A percentile compares a stretch with the other conserved stretches of the same genome.
Conservation (phyloP, 2,113 vertebrate species). For the Neodontobutis hainanensis region DNA sequence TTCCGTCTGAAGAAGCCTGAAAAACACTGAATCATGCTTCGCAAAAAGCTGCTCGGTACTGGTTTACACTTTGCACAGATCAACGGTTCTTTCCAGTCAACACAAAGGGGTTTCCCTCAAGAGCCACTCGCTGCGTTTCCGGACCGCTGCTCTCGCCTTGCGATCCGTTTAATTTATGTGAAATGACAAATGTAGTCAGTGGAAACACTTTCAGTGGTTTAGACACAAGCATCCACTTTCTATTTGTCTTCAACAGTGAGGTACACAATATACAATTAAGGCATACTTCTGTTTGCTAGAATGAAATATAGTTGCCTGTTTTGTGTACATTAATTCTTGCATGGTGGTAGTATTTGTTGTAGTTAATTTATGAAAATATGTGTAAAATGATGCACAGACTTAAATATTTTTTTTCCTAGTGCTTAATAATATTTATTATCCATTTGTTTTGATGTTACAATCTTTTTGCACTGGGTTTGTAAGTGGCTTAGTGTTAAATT, state of each 20-base stretch:
- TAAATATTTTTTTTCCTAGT: no score
- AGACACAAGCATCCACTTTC: constrained; percentile 5
- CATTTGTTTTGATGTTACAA: no score
- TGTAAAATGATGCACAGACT: no score
- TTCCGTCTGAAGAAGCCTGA: constrained; percentile 22
- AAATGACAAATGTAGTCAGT: not conserved
- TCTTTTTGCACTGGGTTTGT: no score
- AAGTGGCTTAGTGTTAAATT: no score
- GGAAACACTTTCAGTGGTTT: not conserved
- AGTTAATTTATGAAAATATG: no score
- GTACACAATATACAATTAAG: no score
- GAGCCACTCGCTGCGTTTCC: constrained; percentile 32
- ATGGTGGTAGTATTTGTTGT: no score
- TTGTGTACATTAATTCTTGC: no score
- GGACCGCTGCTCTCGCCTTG: constrained; percentile 9
- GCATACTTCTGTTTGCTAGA: no score
- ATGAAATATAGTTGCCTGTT: no score
- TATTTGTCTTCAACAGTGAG: not conserved
- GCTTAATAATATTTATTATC: no score
- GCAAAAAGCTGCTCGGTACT: constrained; percentile 43
- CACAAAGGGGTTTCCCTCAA: constrained; percentile 61
- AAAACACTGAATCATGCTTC: constrained; percentile 37
- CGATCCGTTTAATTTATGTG: not conserved
- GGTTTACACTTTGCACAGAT: constrained; percentile 37
- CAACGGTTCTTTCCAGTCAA: constrained; percentile 43